Conservation (phyloP, 1,140 invertebrate species). For the Ceratosolen solmsi region DNA sequence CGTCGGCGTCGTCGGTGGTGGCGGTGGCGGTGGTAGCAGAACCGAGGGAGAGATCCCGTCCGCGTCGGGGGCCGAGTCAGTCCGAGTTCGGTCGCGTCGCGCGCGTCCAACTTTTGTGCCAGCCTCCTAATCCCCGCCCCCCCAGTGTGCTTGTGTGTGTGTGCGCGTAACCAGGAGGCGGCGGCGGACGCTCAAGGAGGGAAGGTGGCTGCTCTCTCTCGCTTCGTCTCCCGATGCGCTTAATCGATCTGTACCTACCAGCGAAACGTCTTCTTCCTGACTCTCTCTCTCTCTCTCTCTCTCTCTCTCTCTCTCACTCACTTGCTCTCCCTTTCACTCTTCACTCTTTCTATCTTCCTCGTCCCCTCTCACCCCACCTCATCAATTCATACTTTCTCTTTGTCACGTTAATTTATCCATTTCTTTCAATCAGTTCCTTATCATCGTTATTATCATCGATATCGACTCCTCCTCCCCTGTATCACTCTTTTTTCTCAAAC, state of each 20-base stretch:
- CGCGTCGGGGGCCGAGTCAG: background rate
- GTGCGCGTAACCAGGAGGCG: background rate
- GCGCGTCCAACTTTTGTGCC: background rate
- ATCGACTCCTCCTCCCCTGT: background rate
- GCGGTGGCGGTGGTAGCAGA: background rate
- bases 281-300: background rate
- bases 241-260: background rate
- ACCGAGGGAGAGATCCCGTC: background rate
- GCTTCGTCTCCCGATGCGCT: background rate
- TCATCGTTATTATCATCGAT: background rate
- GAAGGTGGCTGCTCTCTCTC: background rate
- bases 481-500: background rate
- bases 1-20: background rate
- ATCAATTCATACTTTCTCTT: background rate
- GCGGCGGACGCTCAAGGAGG: background rate
- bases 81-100: conserved; percentile 7
- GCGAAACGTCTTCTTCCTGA: background rate
- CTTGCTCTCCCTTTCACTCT: background rate
- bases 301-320: background rate
- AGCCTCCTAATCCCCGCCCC: background rate
- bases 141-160: conserved; percentile 5
- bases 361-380: background rate
- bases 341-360: background rate
- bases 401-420: too few relatives aligned
- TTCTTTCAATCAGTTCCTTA: background rate